Conservation (phyloP, 2,113 vertebrate genomes). For the Choloepus hoffmanni region DNA sequence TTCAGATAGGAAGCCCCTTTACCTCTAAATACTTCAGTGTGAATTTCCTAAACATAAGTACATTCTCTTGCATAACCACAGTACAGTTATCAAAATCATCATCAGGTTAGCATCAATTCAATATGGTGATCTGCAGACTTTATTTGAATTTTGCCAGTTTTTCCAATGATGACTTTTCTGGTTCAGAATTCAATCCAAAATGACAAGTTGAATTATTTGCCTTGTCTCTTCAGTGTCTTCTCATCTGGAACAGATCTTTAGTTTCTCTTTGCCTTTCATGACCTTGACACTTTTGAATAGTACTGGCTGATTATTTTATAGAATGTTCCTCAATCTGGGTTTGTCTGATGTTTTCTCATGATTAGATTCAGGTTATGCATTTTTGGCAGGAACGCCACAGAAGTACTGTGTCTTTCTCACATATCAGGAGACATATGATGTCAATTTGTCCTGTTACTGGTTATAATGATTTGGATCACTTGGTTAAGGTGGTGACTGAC, state of each 20-base stretch:
- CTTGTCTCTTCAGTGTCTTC: not conserved
- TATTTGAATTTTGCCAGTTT: not conserved
- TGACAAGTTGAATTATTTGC: not conserved
- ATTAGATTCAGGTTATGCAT: not conserved
- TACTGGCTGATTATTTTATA: slow-evolving; percentile 31
- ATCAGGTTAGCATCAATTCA: not conserved
- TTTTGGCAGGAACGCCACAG: not conserved
- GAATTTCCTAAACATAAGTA: not conserved
- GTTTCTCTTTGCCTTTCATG: not conserved
- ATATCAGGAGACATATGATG: not conserved
- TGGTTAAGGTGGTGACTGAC: not conserved
- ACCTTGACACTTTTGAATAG: not conserved
- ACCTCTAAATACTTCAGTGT: not conserved
- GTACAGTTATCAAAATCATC: not conserved
- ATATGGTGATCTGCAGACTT: not conserved
- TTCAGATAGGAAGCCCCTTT: not conserved
- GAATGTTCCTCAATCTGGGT: not conserved
- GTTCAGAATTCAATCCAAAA: not conserved
- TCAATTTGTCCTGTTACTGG: not conserved
- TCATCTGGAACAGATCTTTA: not conserved
- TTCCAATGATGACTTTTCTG: not conserved
- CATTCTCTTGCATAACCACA: not conserved
- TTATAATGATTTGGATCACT: slow-evolving; percentile 7
- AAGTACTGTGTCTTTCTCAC: not conserved
- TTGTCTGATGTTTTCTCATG: slow-evolving; percentile 7